A percentile compares a stretch with the other conserved stretches of the same genome.
Conservation (phyloP, 1,140 invertebrate species). For the Hestina assimilis region DNA sequence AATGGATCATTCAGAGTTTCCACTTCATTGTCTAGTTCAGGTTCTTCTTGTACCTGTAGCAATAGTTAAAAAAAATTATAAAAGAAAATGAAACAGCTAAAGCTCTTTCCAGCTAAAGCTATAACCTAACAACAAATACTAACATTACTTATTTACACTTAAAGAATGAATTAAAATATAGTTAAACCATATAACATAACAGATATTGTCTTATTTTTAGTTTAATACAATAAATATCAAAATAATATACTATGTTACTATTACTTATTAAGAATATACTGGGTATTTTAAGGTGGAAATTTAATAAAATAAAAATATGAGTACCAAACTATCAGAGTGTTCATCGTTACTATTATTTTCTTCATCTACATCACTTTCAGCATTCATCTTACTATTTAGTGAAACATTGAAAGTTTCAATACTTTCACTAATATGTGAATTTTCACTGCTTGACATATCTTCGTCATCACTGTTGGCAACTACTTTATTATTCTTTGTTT, state of each 20-base stretch:
- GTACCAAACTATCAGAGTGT: constrained; percentile 1
- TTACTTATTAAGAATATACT: too few species aligned
- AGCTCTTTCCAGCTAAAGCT: too few species aligned
- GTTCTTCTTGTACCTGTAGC: constrained; percentile 29
- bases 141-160: too few species aligned
- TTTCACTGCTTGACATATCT: constrained; percentile 31
- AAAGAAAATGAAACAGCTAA: not conserved
- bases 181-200: too few species aligned
- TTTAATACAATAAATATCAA: not conserved
- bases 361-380: constrained; percentile 7
- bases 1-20: constrained; percentile 81
- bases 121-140: too few species aligned
- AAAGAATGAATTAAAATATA: too few species aligned
- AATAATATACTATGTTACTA: too few species aligned
- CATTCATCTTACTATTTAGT: not conserved
- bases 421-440: constrained; percentile 39
- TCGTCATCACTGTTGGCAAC: constrained; percentile 51
- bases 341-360: constrained; percentile 19
- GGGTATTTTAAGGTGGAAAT: too few species aligned
- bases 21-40: constrained; percentile 38
- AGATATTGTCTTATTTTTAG: not conserved
- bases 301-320: too few species aligned
- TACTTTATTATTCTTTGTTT: constrained; percentile 31
- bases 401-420: too few species aligned
- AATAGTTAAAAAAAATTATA: constrained; percentile 4